Conservation (phyloP, 2,888 invertebrate species). For the Gerris lacustris region DNA sequence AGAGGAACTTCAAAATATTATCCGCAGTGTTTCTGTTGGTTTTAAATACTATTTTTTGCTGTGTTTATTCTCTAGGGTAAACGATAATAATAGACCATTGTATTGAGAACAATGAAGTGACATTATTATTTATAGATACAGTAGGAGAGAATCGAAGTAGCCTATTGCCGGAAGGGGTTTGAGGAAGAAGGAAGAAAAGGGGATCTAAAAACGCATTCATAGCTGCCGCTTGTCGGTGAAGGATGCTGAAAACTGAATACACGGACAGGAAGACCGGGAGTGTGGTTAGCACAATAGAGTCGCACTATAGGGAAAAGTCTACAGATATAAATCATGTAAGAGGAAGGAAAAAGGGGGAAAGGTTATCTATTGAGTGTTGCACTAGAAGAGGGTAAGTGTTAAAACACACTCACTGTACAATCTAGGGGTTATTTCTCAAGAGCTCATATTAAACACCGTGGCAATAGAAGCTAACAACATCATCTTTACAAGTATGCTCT, state of each 20-base stretch:
- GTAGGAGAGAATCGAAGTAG: not conserved
- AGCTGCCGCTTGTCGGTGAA: not conserved
- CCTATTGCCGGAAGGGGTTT: not conserved
- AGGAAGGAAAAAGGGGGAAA: constrained; percentile 1
- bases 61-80: too few relatives aligned
- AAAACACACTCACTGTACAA: not conserved
- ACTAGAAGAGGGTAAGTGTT: not conserved
- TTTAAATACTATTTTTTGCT: too few relatives aligned
- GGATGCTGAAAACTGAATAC: not conserved
- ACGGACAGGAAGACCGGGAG: not conserved
- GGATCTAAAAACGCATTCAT: not conserved
- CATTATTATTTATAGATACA: not conserved
- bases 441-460: too few relatives aligned
- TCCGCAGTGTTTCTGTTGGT: too few relatives aligned
- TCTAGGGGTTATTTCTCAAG: too few relatives aligned
- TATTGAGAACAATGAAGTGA: not conserved
- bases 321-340: not conserved
- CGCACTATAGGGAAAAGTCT: not conserved
- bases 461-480: too few relatives aligned
- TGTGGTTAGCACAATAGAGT: not conserved
- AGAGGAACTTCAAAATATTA: too few relatives aligned
- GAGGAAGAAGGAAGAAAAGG: not conserved
- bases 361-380: not conserved
- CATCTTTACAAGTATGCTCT: too few relatives aligned
- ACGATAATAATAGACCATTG: too few relatives aligned